phyloP scores from a whole-genome alignment of 2,113 vertebrate genomes.

The Scopus umbretta region DNA sequence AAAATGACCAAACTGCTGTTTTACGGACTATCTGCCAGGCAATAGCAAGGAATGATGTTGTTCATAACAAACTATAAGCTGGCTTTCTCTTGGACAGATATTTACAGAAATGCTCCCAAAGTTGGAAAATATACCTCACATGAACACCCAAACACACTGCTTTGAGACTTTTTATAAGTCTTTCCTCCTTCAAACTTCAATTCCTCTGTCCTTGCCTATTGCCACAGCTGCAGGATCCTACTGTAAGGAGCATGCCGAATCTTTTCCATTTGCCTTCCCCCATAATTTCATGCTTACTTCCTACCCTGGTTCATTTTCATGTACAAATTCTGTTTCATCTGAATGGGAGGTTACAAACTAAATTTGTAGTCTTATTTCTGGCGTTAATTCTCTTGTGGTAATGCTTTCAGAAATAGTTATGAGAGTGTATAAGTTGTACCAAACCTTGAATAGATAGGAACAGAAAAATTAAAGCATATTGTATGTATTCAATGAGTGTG shows the following conservation, averaged over 20 bases:
- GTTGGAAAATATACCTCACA: neutral
- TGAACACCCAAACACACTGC: neutral
- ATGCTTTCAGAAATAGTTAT: neutral
- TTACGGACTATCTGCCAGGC: neutral
- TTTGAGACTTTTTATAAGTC: neutral
- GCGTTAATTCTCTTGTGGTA: neutral
- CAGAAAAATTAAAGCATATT: neutral
- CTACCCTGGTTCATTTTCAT: neutral
- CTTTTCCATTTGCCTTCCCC: neutral
- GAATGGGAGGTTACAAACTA: neutral
- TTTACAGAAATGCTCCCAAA: neutral
- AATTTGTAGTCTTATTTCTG: neutral
- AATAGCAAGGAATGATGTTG: neutral
- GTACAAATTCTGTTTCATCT: neutral
- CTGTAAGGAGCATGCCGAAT: neutral
- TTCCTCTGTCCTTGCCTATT: neutral
- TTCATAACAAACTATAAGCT: neutral
- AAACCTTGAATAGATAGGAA: neutral
- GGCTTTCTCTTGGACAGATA: neutral
- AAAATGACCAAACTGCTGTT: neutral
- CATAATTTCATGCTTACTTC: neutral
- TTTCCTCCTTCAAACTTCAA: neutral
- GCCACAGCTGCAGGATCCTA: neutral
- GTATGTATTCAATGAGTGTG: neutral
- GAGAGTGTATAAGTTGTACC: neutral